Base-by-base conservation (phyloP, 2,113 vertebrate species). In the Paradoxurus hermaphroditus region DNA sequence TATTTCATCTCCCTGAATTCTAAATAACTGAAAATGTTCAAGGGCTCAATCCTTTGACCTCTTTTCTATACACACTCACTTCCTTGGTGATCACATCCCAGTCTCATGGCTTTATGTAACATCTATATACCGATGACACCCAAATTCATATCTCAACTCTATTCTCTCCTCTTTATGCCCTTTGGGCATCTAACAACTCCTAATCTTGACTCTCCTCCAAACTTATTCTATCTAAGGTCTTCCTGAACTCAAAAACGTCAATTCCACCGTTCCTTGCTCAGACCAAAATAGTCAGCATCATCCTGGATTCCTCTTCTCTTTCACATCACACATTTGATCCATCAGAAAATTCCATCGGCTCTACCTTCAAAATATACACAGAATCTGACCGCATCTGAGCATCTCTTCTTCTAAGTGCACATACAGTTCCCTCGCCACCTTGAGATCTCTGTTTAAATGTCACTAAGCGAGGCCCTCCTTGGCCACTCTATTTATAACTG, bases 311-410 rank as follows among this genome's bases (percentile, higher is more conserved):
- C 1, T 62, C 59, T 41, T 62, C 75, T 86, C 51, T 72, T 86
- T 91, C 34, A 92, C 23, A 92, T 70, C 23, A 86, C 10, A 92
- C 53, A 86, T 91, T 34, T 94, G 41, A 70, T 51, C 46, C 36
- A 67, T 44, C 39, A 68, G 53, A 21, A 62, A 81, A 94, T 56
- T 78, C 56, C 31, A 82, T 0, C 95, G 68, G 67, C 21, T 92
- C 83, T 51, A 91, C 39, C 70, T 95, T 96, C 78, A 93, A 94
- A 94, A 85, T 63, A 94, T 70, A 84, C 4, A 87, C 6, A 86
- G 23, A 86, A 86, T 88, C 39, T 84, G 59, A 85, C 78, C 51
- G 85, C 13, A 94, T 44, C 18, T 87, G 72, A 89, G 7, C 23
- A 93, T 51, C 34, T 90, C 94, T 67, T 95, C 75, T 86, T n/a